A percentile compares a stretch with the other conserved stretches of the same genome.
These are phyloP conservation scores for Chrosomus eos DNA, from an alignment of 2,797 vertebrate genomes.

Conservation along the genomic window DNA sequence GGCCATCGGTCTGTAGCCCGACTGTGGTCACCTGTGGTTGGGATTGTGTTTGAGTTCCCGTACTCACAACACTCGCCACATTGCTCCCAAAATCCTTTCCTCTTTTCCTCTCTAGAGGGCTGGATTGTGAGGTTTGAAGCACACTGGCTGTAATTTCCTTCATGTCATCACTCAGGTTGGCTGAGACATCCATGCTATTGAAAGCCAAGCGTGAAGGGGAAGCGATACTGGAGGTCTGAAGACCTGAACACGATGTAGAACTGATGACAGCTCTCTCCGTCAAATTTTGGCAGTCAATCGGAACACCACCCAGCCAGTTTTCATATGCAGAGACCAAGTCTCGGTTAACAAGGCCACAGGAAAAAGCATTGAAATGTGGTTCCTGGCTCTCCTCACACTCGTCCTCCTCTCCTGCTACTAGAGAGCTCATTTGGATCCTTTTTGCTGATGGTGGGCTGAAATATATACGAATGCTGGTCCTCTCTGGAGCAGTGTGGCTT, in stretches of 20 bases:
- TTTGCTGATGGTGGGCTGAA: conserved; percentile 92
- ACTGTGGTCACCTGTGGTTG: conserved; percentile 76
- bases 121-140: conserved; percentile 80
- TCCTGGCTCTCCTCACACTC: conserved; percentile 68
- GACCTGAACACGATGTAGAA: conserved; percentile 67
- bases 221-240: conserved; percentile 62
- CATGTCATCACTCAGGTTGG: conserved; percentile 97
- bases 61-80: conserved; percentile 77
- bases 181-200: conserved; percentile 83
- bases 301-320: conserved; percentile 46
- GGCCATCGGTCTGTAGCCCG: conserved; percentile 76
- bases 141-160: conserved; percentile 93
- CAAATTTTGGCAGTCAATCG: conserved; percentile 37
- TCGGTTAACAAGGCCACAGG: conserved; percentile 76
- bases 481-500: conserved; percentile 94
- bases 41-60: conserved; percentile 72
- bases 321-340: conserved; percentile 53
- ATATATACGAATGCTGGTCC: conserved; percentile 89
- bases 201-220: conserved; percentile 79
- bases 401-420: conserved; percentile 68
- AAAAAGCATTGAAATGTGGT: conserved; percentile 77
- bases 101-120: conserved; percentile 81
- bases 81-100: conserved; percentile 76
- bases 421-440: conserved; percentile 80
- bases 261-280: conserved; percentile 40